Evolutionary conservation across 2,888 invertebrate genomes (phyloP), one percentile per base, ranked within the genome.

Genomic region (Taenaris catops): DNA sequence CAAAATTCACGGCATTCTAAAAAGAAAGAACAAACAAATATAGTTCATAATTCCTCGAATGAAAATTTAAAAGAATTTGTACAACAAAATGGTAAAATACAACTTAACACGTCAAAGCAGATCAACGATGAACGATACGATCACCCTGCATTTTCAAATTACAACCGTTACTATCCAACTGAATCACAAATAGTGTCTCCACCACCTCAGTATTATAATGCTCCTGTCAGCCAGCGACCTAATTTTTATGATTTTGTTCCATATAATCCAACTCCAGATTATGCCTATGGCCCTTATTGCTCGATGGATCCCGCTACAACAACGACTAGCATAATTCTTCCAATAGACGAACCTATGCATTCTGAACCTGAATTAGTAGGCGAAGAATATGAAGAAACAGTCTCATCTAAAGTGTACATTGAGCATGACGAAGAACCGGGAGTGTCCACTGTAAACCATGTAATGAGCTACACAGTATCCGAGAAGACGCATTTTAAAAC

Each of bases 401-500:
- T 84, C 1, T 63, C 75, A 1, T 80, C 80, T 5, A 80, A 68
- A 48, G 60, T 80, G n/a, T 53, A 63, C 9, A 65, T 86, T 0
- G 72, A 78, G 9, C 65, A 68, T 2, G 80, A 76, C 0, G 71
- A 71, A 0, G 74, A 76, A 10, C 75, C 75, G 0, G 84, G 81
- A 0, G 51, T 71, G 0, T 62, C 78, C 0, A 73, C 76, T 3
- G 76, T 86, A 1, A 79, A 80, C 39, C 84, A 84, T 28, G 68
- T 84, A 0, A 86, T 68, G 56, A 78, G 74, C 0, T 84, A 84
- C 45, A 79, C 81, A 0, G 44, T 84, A 1, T 66, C 73, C 1
- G 86, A 84, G 27, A 83, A 81, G 35, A 63, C 81, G 0, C 76
- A 80, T 39, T 84, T 74, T 34, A 76, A 55, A 48, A 68, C 66